Evolutionary conservation across 2,797 vertebrate species (phyloP).

Genomic region (Tokudaia tokunoshimensis): DNA sequence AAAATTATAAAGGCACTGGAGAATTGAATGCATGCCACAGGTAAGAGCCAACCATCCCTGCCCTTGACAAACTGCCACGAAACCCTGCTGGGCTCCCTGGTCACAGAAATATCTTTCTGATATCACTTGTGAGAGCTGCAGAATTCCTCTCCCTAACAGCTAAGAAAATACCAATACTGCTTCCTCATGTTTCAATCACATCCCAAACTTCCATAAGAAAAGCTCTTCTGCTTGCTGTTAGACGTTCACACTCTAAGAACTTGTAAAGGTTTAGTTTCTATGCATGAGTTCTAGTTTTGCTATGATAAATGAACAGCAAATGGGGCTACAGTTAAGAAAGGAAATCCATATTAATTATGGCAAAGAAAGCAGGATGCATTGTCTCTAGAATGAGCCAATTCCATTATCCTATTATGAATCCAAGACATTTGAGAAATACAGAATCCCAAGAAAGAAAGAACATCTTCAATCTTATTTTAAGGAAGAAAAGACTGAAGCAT

Average conservation of each 20-base stretch:
- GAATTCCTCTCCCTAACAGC: conserved; percentile 84
- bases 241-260: conserved; percentile 72
- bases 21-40: conserved; percentile 86
- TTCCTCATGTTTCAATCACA: conserved; percentile 82
- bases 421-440: conserved; percentile 56
- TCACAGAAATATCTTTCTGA: conserved; percentile 87
- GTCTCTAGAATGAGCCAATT: conserved; percentile 26
- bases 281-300: conserved; percentile 11
- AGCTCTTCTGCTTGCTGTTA: conserved; percentile 78
- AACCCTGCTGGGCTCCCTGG: conserved; percentile 84
- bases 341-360: conserved; percentile 70
- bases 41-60: conserved; percentile 74
- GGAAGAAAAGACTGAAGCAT: conserved; percentile 24
- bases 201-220: conserved; percentile 81
- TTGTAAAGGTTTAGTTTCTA: conserved; percentile 30
- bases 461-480: conserved; percentile 44
- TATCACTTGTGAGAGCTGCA: conserved; percentile 84
- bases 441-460: conserved; percentile 28
- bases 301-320: conserved; percentile 66
- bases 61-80: conserved; percentile 87
- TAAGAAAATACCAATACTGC: conserved; percentile 84
- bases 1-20: conserved; percentile 88
- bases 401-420: conserved; percentile 35
- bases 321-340: conserved; percentile 8
- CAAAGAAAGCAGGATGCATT: conserved; percentile 45